Percentiles rank a stretch among this genome's conserved stretches.
phyloP scores from a whole-genome alignment of 2,888 invertebrate genomes.

The Gonocerus acuteangulatus region DNA sequence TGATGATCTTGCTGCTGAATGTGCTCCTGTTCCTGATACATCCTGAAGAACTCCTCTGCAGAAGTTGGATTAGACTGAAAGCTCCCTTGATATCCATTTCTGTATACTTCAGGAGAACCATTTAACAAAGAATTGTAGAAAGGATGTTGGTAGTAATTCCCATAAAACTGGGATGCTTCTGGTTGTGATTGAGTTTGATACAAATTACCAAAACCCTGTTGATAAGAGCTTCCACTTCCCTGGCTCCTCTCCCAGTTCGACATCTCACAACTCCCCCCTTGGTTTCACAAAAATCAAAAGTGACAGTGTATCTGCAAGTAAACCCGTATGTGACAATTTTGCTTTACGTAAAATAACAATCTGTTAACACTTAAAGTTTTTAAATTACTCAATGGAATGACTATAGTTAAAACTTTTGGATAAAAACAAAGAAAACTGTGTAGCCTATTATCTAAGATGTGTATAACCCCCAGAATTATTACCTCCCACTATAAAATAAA shows the following conservation, averaged over 20 bases:
- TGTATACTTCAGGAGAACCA: not conserved
- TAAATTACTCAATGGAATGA: too few relatives aligned
- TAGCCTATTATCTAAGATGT: too few relatives aligned
- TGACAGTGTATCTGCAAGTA: too few relatives aligned
- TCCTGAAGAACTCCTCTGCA: constrained; percentile 14
- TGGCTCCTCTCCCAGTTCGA: constrained; percentile 21
- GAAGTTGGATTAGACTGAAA: constrained; percentile 6
- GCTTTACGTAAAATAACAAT: too few relatives aligned
- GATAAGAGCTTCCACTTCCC: constrained; percentile 16
- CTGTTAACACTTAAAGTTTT: too few relatives aligned
- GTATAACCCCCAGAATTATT: too few relatives aligned
- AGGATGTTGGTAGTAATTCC: constrained; percentile 10
- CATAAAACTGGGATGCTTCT: constrained; percentile 6
- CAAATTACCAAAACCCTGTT: constrained; percentile 4
- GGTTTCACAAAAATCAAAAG: not conserved
- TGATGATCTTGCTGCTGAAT: not conserved
- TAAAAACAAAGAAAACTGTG: too few relatives aligned
- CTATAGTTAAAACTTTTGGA: too few relatives aligned
- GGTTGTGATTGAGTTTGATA: not conserved
- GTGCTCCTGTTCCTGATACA: constrained; percentile 10
- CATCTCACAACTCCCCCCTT: not conserved
- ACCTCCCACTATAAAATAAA: too few relatives aligned
- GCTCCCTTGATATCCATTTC: constrained; percentile 10
- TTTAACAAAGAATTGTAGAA: not conserved
- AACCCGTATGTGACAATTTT: too few relatives aligned